These are phyloP conservation scores for Drosophila kohkoa DNA, from an alignment of 1,140 invertebrate species.

Conservation along the genomic window DNA sequence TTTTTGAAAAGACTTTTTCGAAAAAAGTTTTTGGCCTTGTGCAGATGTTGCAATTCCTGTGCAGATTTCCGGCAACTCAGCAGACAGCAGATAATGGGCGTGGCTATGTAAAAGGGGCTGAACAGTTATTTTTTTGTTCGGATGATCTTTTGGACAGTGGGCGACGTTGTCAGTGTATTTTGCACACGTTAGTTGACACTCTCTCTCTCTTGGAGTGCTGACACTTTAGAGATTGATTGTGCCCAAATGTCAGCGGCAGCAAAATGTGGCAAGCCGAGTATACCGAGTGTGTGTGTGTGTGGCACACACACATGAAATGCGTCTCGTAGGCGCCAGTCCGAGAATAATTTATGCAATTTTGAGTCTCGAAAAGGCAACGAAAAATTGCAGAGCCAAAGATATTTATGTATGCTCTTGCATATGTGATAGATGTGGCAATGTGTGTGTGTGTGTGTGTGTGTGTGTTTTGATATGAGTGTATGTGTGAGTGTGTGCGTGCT, in stretches of 20 bases:
- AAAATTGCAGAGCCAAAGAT: slow-evolving; percentile 50
- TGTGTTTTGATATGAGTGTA: slow-evolving; percentile 1
- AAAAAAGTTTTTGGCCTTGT: slow-evolving; percentile 9
- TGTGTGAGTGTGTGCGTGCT: neutral
- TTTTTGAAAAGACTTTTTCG: neutral
- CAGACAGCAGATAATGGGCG: slow-evolving; percentile 1
- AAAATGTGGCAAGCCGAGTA: slow-evolving; percentile 16
- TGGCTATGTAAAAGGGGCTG: slow-evolving; percentile 9
- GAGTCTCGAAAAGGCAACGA: slow-evolving; percentile 44
- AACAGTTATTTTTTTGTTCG: neutral
- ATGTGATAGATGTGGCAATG: slow-evolving; percentile 9
- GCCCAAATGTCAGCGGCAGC: slow-evolving; percentile 36
- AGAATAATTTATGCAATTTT: slow-evolving; percentile 71
- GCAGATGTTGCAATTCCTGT: slow-evolving; percentile 10
- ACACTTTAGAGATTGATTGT: slow-evolving; percentile 48
- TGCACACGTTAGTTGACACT: slow-evolving; percentile 53
- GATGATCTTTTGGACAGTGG: neutral
- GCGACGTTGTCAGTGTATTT: slow-evolving; percentile 5
- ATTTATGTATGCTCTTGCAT: slow-evolving; percentile 33
- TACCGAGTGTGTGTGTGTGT: slow-evolving; percentile 15
- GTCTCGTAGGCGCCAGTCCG: slow-evolving; percentile 71
- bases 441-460: slow-evolving; percentile 13
- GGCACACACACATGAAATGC: slow-evolving; percentile 46
- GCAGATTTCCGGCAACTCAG: slow-evolving; percentile 6
- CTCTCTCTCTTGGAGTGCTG: slow-evolving; percentile 41